phyloP scores from a whole-genome alignment of 1,140 invertebrate genomes.

The Diorhabda sublineata region DNA sequence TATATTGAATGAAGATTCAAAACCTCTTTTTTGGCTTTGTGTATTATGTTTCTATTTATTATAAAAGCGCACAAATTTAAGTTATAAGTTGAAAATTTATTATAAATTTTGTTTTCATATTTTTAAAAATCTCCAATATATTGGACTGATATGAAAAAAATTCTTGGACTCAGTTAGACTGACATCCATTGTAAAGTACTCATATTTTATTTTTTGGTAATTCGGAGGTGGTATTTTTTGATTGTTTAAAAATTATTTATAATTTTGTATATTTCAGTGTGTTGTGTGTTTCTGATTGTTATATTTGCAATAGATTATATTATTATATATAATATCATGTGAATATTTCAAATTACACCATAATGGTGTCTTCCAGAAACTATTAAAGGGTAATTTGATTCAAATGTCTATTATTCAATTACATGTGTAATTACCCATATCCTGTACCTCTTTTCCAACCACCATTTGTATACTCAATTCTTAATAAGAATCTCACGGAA shows the following conservation, averaged over 20 bases:
- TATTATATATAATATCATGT: slow-evolving; percentile 21
- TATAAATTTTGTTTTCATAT: background rate
- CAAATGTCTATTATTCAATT: no score
- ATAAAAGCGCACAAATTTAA: no score
- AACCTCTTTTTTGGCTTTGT: no score
- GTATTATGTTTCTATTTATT: no score
- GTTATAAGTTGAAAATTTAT: background rate
- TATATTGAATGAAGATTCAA: background rate
- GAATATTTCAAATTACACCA: slow-evolving; percentile 24
- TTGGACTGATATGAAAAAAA: background rate
- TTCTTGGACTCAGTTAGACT: background rate
- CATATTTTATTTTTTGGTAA: slow-evolving; percentile 6
- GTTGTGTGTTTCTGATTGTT: slow-evolving; percentile 28
- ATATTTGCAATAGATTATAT: slow-evolving; percentile 20
- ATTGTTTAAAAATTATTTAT: slow-evolving; percentile 17
- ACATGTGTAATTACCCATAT: no score
- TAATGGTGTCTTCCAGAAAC: slow-evolving; percentile 13
- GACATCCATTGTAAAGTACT: background rate
- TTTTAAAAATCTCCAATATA: background rate
- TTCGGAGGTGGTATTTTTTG: slow-evolving; percentile 1
- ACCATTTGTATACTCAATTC: no score
- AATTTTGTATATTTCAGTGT: slow-evolving; percentile 20
- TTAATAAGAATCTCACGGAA: no score
- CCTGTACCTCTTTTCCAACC: no score
- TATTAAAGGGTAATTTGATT: slow-evolving; percentile 9